A percentile compares a stretch with the other conserved stretches of the same genome.
Evolutionary conservation across 1,140 invertebrate genomes (phyloP).

Genomic region (Maniola jurtina): DNA sequence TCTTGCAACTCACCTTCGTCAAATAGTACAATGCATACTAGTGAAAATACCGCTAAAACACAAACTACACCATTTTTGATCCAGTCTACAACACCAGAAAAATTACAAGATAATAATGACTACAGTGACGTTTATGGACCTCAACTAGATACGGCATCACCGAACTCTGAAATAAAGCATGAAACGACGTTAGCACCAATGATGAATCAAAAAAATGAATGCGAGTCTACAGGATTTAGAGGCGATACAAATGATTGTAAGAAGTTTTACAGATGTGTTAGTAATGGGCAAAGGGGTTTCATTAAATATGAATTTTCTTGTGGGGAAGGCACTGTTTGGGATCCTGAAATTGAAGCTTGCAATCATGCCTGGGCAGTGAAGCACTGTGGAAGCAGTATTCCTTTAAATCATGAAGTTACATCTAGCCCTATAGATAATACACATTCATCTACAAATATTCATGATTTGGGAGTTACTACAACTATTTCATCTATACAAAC

Average conservation of each 20-base stretch:
- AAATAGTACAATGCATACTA: constrained; percentile 18
- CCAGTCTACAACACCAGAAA: constrained; percentile 25
- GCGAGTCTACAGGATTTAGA: constrained; percentile 72
- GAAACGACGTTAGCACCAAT: constrained; percentile 13
- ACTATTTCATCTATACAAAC: background rate
- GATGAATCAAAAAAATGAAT: constrained; percentile 10
- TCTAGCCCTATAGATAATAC: constrained; percentile 15
- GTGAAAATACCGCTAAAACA: background rate
- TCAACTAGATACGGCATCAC: constrained; percentile 7
- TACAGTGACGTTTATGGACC: constrained; percentile 21
- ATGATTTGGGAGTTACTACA: background rate
- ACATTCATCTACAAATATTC: constrained; percentile 53
- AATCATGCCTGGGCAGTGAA: constrained; percentile 52
- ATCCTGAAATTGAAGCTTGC: constrained; percentile 51
- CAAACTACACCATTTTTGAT: constrained; percentile 5
- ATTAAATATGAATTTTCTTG: constrained; percentile 82
- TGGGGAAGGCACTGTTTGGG: constrained; percentile 77
- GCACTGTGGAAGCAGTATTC: constrained; percentile 37
- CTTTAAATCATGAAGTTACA: constrained; percentile 20
- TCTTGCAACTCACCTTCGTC: constrained; percentile 42
- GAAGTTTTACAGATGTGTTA: constrained; percentile 84
- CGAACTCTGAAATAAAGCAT: background rate
- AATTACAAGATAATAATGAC: constrained; percentile 21
- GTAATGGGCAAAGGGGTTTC: constrained; percentile 80
- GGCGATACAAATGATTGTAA: constrained; percentile 80